Percentiles rank a stretch among this genome's conserved stretches.
These are phyloP conservation scores for Darevskia mixta DNA, from an alignment of 2,797 vertebrate genomes.

Conservation along the genomic window DNA sequence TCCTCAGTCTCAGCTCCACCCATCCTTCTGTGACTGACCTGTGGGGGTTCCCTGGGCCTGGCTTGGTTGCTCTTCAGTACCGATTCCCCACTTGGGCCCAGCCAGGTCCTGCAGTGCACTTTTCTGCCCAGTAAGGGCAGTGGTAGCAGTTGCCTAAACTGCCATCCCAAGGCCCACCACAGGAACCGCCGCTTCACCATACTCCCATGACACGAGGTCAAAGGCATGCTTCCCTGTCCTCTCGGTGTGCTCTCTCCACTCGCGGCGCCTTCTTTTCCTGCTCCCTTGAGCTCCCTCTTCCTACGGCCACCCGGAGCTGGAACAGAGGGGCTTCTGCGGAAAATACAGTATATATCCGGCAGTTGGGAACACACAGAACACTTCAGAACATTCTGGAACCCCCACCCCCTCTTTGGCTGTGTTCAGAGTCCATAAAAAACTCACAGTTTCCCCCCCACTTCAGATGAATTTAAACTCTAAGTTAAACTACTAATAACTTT, in stretches of 20 bases:
- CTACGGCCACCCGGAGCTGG: not conserved
- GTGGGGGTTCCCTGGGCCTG: fast-evolving
- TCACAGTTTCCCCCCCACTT: too few relatives aligned
- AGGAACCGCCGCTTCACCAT: slow-evolving; percentile 10
- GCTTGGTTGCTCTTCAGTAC: not conserved
- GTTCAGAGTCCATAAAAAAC: too few relatives aligned
- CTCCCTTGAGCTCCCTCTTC: not conserved
- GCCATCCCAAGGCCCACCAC: slow-evolving; percentile 24
- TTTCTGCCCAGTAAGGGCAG: not conserved
- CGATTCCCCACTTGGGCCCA: too few relatives aligned
- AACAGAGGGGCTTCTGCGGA: not conserved
- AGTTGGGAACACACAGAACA: not conserved
- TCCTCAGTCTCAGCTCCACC: not conserved
- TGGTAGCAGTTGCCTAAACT: slow-evolving; percentile 4
- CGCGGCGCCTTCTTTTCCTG: too few relatives aligned
- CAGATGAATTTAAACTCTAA: too few relatives aligned
- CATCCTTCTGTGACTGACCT: not conserved
- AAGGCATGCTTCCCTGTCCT: not conserved
- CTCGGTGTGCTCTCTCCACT: not conserved
- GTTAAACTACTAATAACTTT: too few relatives aligned
- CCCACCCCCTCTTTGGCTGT: too few relatives aligned
- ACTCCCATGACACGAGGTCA: not conserved
- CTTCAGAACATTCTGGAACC: not conserved
- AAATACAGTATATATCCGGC: not conserved
- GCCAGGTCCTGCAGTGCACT: not conserved